phyloP scores from a whole-genome alignment of 2,888 invertebrate genomes.

The Marronus borbonicus region DNA sequence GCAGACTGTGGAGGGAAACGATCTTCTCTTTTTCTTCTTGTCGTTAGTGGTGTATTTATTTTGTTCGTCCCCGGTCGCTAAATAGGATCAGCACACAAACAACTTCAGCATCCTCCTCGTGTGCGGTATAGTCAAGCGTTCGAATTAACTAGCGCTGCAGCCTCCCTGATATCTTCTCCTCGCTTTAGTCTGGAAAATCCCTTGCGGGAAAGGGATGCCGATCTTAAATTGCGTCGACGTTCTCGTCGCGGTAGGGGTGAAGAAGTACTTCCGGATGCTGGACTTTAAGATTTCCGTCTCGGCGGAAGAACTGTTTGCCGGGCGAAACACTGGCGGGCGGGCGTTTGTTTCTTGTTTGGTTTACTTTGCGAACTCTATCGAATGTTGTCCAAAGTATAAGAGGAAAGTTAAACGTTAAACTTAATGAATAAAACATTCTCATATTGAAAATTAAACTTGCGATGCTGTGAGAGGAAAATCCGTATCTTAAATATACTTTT shows the following conservation, averaged over 20 bases:
- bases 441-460: too few species aligned
- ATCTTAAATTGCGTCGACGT: conserved; percentile 1
- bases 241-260: neutral
- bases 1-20: too few species aligned
- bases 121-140: neutral
- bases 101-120: neutral
- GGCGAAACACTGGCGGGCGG: neutral
- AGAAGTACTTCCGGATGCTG: neutral
- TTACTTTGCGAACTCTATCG: neutral
- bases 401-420: conserved; percentile 1
- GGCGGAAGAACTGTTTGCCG: neutral
- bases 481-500: too few species aligned
- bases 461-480: too few species aligned
- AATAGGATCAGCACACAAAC: neutral
- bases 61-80: neutral
- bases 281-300: neutral
- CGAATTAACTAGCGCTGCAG: neutral
- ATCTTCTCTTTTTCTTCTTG: too few species aligned
- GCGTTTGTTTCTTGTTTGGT: neutral
- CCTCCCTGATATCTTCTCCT: neutral
- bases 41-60: too few species aligned
- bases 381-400: neutral
- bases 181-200: neutral
- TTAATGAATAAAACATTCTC: conserved; percentile 3
- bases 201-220: neutral